Conservation (phyloP, 2,113 vertebrate genomes). For the Shinisaurus crocodilurus region DNA sequence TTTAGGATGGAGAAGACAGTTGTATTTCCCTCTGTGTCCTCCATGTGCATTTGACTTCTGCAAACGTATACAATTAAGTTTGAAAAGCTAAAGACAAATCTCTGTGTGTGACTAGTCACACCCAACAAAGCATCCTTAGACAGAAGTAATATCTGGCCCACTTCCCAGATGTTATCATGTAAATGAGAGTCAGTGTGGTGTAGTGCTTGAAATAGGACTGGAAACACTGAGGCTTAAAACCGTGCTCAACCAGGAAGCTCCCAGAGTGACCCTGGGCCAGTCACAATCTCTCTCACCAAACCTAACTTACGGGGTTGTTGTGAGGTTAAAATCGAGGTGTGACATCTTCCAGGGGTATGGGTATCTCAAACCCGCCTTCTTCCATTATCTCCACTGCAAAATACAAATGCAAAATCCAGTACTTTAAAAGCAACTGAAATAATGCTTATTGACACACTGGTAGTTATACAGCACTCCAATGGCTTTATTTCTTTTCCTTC, state of each 20-base stretch:
- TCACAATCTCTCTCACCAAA: neutral
- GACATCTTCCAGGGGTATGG: too few species aligned
- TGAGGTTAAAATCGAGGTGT: neutral
- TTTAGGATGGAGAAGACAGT: conserved; percentile 88
- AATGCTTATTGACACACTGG: too few species aligned
- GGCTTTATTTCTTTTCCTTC: too few species aligned
- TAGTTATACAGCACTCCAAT: too few species aligned
- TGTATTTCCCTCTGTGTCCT: conserved; percentile 88
- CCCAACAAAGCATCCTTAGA: neutral
- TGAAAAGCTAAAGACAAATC: neutral
- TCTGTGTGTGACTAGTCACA: too few species aligned
- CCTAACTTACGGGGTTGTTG: neutral
- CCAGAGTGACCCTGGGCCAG: neutral
- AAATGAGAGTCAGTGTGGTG: neutral
- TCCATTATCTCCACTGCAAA: too few species aligned
- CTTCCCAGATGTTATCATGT: neutral
- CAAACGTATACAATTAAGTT: neutral
- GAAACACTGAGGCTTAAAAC: neutral
- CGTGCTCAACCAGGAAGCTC: neutral
- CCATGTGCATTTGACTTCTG: conserved; percentile 71
- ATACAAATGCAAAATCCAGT: too few species aligned
- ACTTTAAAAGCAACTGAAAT: too few species aligned
- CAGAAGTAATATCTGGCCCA: neutral
- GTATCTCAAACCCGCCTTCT: too few species aligned
- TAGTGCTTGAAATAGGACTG: neutral